Evolutionary conservation across 1,140 invertebrate species (phyloP).

Genomic region (Drosophila quadrilineata): DNA sequence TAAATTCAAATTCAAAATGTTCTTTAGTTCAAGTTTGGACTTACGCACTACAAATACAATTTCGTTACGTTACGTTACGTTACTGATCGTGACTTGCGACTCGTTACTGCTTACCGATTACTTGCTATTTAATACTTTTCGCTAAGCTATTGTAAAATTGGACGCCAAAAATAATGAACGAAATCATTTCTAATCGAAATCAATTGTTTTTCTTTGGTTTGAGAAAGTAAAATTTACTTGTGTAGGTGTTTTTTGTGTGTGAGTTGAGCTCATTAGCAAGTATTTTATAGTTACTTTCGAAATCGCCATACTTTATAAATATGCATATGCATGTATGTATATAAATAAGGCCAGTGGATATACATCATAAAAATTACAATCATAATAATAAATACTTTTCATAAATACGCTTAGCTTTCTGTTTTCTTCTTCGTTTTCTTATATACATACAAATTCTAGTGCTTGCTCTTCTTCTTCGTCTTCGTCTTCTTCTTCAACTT

Average conservation of each 20-base stretch:
- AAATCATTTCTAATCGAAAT: conserved; percentile 56
- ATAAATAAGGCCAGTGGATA: conserved; percentile 81
- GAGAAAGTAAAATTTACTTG: too few species aligned
- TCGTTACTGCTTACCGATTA: conserved; percentile 3
- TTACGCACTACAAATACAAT: conserved; percentile 63
- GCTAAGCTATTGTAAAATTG: conserved; percentile 72
- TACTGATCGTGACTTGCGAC: conserved; percentile 36
- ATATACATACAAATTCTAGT: conserved; percentile 70
- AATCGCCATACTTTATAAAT: too few species aligned
- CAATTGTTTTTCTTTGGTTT: conserved; percentile 1
- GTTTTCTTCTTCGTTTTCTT: too few species aligned
- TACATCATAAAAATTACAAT: conserved; percentile 78
- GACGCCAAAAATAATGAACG: conserved; percentile 73
- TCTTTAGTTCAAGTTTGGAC: conserved; percentile 39
- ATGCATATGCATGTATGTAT: conserved; percentile 46
- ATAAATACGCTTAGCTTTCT: conserved; percentile 26
- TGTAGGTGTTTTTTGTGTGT: conserved; percentile 22
- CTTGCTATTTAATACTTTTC: conserved; percentile 46
- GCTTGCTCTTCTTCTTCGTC: conserved; percentile 23
- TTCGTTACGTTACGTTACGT: conserved; percentile 43
- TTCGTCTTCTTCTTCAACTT: conserved; percentile 16
- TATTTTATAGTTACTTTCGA: conserved; percentile 28
- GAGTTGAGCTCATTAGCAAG: conserved; percentile 32
- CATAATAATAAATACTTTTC: conserved; percentile 34
- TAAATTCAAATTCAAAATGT: conserved; percentile 74